Percentiles rank a stretch among this genome's conserved stretches.
Evolutionary conservation across 2,797 vertebrate species (phyloP).

Genomic region (Tarsius wallacei): DNA sequence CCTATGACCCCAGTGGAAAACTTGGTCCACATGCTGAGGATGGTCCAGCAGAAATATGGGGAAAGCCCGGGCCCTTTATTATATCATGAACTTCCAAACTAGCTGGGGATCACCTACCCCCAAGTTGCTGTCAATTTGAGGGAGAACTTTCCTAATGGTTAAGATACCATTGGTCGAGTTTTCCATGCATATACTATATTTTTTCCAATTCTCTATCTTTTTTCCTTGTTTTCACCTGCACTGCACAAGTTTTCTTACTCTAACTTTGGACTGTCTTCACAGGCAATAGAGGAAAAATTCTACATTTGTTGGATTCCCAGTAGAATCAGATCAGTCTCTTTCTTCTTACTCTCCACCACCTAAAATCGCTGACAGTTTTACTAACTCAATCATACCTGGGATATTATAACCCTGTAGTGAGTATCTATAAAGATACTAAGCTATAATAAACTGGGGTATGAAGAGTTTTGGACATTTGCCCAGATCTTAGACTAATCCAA

Average conservation of each 20-base stretch:
- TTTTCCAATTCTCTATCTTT: not conserved
- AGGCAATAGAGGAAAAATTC: not conserved
- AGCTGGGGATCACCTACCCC: not conserved
- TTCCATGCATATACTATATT: not conserved
- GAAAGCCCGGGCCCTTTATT: not conserved
- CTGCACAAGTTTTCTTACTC: not conserved
- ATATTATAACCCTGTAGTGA: not conserved
- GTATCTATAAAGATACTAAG: not conserved
- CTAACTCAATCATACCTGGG: not conserved
- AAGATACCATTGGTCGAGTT: not conserved
- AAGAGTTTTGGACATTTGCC: not conserved
- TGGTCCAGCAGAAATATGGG: not conserved
- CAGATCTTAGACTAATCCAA: not conserved
- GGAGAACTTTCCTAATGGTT: slow-evolving; percentile 4
- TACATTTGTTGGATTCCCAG: not conserved
- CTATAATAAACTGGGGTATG: not conserved
- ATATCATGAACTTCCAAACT: not conserved
- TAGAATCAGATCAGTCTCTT: not conserved
- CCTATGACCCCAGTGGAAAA: not conserved
- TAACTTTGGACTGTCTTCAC: not conserved
- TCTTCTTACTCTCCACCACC: not conserved
- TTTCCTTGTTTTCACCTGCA: not conserved
- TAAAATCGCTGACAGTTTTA: not conserved
- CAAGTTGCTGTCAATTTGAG: not conserved
- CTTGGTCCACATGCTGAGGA: not conserved